Percentiles rank a stretch among this genome's conserved stretches.
These are phyloP conservation scores for Monochamus alternatus DNA, from an alignment of 2,888 invertebrate genomes.

Conservation along the genomic window DNA sequence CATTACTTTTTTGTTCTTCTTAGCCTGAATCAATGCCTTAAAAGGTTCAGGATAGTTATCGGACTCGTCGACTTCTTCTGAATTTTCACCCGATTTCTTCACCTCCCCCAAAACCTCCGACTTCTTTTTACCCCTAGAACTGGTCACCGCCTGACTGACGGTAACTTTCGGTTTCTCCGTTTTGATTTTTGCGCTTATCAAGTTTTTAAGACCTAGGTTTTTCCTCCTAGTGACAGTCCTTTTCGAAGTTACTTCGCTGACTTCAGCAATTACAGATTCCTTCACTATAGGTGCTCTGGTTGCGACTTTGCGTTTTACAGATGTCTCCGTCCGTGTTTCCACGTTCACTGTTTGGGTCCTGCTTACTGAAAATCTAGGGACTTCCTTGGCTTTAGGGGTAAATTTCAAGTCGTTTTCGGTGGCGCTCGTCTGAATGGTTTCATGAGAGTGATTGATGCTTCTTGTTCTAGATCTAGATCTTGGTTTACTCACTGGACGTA, in stretches of 20 bases:
- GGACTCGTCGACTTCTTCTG: conserved; percentile 75
- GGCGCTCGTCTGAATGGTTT: conserved; percentile 56
- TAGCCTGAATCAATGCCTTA: conserved; percentile 78
- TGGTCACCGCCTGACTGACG: conserved; percentile 43
- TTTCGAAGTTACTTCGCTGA: conserved; percentile 66
- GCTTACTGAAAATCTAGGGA: conserved; percentile 45
- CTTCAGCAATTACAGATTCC: conserved; percentile 65
- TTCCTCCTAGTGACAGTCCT: conserved; percentile 61
- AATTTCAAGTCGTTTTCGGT: conserved; percentile 61
- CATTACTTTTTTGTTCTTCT: conserved; percentile 68
- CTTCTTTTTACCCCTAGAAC: conserved; percentile 58
- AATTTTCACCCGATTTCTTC: conserved; percentile 60
- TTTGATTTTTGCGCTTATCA: neutral
- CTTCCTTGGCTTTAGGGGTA: conserved; percentile 50
- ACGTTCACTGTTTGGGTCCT: conserved; percentile 49
- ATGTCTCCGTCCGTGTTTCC: conserved; percentile 58
- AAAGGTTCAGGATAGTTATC: conserved; percentile 80
- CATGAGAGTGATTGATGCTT: conserved; percentile 46
- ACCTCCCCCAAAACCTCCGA: conserved; percentile 55
- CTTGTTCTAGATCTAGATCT: conserved; percentile 41
- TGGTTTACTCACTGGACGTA: conserved; percentile 44
- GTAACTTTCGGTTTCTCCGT: conserved; percentile 42
- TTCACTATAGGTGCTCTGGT: conserved; percentile 54
- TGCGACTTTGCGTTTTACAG: conserved; percentile 39
- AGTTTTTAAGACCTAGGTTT: conserved; percentile 27